Percentiles rank a stretch among this genome's conserved stretches.
These are phyloP conservation scores for Stomatorhinus walkeri DNA, from an alignment of 2,797 vertebrate species.

Conservation along the genomic window DNA sequence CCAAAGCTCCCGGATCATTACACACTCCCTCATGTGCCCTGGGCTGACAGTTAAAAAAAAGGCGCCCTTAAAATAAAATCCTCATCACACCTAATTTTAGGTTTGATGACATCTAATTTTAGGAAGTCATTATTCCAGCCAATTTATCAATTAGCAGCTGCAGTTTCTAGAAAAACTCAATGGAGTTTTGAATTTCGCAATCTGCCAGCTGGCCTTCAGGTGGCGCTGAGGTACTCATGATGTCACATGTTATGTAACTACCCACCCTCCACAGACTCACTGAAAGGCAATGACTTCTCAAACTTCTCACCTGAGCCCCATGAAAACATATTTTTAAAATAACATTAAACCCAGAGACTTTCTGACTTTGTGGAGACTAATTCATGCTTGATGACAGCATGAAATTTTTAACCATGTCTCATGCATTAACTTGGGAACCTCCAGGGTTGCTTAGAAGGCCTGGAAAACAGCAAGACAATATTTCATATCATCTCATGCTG, in stretches of 20 bases:
- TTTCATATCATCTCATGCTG: constrained; percentile 2
- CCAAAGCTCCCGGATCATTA: background rate
- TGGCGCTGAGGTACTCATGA: background rate
- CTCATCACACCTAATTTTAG: background rate
- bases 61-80: background rate
- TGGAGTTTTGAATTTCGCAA: background rate
- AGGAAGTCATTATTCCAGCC: background rate
- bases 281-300: background rate
- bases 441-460: background rate
- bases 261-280: background rate
- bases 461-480: background rate
- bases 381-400: background rate
- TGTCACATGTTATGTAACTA: constrained; percentile 28
- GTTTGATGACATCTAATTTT: background rate
- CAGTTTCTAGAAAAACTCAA: background rate
- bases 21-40: background rate
- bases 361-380: background rate
- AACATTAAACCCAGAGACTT: background rate
- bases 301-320: background rate
- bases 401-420: background rate
- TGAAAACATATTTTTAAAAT: background rate
- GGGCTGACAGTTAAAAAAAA: background rate
- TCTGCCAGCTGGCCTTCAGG: constrained; percentile 16
- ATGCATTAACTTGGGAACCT: background rate
- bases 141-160: background rate